Evolutionary conservation across 1,140 invertebrate species (phyloP).

Genomic region (Marisa cornuarietis): DNA sequence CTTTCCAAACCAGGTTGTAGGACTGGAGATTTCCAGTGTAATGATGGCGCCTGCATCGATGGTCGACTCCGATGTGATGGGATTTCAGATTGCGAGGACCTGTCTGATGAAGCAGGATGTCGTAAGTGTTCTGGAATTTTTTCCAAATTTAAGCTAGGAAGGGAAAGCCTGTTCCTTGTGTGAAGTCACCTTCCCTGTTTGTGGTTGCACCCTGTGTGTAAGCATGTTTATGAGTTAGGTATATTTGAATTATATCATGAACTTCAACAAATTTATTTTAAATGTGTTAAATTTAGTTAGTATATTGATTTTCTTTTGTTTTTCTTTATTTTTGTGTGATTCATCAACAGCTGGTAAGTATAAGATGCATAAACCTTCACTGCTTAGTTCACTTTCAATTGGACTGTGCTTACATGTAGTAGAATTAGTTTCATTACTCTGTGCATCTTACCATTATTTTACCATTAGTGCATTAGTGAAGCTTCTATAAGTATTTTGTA

Average conservation of each 20-base stretch:
- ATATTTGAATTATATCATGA: not conserved
- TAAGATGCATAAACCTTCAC: not conserved
- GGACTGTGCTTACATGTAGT: too few species aligned
- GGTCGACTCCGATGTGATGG: constrained; percentile 73
- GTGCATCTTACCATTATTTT: too few species aligned
- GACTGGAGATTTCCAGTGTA: constrained; percentile 44
- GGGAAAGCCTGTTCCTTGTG: not conserved
- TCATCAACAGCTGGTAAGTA: constrained; percentile 3
- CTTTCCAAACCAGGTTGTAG: not conserved
- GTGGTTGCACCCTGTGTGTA: not conserved
- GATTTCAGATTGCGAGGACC: constrained; percentile 60
- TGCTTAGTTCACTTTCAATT: not conserved
- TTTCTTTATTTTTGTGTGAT: not conserved
- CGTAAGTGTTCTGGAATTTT: constrained; percentile 26
- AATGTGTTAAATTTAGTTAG: not conserved
- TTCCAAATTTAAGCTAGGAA: not conserved
- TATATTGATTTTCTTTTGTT: not conserved
- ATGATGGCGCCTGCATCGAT: constrained; percentile 65
- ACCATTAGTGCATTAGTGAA: too few species aligned
- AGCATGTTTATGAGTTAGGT: not conserved
- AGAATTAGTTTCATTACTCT: too few species aligned
- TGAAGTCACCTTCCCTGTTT: not conserved
- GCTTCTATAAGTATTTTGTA: too few species aligned
- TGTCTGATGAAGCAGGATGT: constrained; percentile 36
- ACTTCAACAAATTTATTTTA: not conserved